Evolutionary conservation across 2,888 invertebrate genomes (phyloP).

Genomic region (Eupithecia subfuscata): DNA sequence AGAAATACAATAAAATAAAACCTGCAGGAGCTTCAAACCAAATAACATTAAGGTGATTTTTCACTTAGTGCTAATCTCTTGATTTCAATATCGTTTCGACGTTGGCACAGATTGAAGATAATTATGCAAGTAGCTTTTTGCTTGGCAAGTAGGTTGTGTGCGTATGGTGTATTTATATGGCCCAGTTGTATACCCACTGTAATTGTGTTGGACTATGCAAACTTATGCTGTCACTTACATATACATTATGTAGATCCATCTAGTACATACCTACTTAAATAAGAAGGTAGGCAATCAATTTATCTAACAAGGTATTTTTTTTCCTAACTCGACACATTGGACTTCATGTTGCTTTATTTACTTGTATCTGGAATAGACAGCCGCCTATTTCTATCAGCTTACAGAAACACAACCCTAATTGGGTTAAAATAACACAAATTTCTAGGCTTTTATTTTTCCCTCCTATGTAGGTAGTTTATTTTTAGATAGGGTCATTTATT

Average conservation of each 20-base stretch:
- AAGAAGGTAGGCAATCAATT: neutral
- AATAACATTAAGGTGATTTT: neutral
- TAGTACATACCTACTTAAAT: neutral
- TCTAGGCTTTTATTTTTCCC: constrained; percentile 8
- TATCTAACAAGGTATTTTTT: neutral
- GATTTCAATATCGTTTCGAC: neutral
- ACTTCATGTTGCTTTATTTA: neutral
- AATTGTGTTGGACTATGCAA: too few species aligned
- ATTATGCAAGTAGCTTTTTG: neutral
- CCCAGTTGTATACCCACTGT: too few species aligned
- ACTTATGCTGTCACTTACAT: too few species aligned
- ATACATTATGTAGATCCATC: neutral
- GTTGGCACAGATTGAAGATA: neutral
- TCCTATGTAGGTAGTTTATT: neutral
- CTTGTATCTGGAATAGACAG: constrained; percentile 21
- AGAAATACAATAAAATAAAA: neutral
- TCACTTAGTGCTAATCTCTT: neutral
- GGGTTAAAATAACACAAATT: constrained; percentile 7
- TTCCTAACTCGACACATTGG: neutral
- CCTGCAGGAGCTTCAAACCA: neutral
- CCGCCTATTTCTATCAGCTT: constrained; percentile 21
- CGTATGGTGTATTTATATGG: neutral
- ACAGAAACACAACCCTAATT: constrained; percentile 23
- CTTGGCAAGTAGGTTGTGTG: neutral
- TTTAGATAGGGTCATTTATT: neutral